Conservation (phyloP, 1,140 invertebrate genomes). For the Hormaphis cornu region DNA sequence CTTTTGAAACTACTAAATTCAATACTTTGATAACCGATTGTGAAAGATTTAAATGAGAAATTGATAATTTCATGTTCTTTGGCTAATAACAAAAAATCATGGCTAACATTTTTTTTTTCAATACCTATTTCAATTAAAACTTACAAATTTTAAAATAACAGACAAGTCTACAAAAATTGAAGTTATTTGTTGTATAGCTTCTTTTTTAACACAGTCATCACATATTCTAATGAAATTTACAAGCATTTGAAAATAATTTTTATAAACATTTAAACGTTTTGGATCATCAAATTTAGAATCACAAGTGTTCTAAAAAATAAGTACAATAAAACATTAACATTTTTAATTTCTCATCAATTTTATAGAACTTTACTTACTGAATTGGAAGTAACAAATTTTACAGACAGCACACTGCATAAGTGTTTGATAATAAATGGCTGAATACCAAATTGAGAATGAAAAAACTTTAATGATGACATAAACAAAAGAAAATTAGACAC, state of each 20-base stretch:
- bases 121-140: neutral
- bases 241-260: conserved; percentile 23
- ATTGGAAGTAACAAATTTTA: neutral
- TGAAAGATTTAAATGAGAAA: conserved; percentile 1
- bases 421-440: conserved; percentile 11
- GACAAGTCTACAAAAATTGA: neutral
- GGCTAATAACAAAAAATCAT: neutral
- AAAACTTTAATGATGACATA: conserved; percentile 10
- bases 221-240: conserved; percentile 5
- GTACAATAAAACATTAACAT: neutral
- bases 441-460: conserved; percentile 17
- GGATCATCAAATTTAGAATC: conserved; percentile 4
- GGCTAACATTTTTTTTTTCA: neutral
- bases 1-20: conserved; percentile 19
- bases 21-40: conserved; percentile 14
- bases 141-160: conserved; percentile 25
- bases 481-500: conserved; percentile 5
- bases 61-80: conserved; percentile 12
- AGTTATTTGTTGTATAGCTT: conserved; percentile 12
- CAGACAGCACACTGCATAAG: neutral
- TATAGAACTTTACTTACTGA: neutral
- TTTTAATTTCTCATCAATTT: neutral
- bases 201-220: conserved; percentile 14
- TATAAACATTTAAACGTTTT: neutral
- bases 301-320: neutral